Base-by-base conservation (phyloP, 2,888 invertebrate species). In the Monopis laevigella region DNA sequence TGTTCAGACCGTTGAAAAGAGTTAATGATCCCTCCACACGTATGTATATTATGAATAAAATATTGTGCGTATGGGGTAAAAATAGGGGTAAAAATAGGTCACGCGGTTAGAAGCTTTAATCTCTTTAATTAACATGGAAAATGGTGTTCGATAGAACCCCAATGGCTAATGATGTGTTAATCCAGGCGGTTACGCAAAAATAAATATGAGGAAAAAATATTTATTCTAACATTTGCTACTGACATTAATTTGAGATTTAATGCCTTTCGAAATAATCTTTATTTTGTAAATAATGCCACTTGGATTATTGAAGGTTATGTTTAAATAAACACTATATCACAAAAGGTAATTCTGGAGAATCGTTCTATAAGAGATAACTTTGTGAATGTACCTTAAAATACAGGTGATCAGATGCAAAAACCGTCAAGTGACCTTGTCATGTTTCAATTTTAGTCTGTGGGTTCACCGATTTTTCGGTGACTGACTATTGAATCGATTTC, bases 61-160 rank as follows among this genome's bases (percentile, higher is more conserved):
- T 36, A 36, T 36, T 36, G 36, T 17, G 21, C 44, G 36, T 51
- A 45, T 47, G 55, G 71, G 74, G 71, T 64, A 60, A 55, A 77
- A 78, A 63, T 74, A 69, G 55, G 71, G 74, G 71, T 63, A 60
- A 54, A 77, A 78, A 63, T 75, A 70, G 77, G 77, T 75, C 75
- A 75, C 66, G 69, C 65, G 64, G 50, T 11, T 36, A 34, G 14
- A 21, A 13, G 56, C 61, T 65, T 58, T 73, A 74, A 74, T 73
- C 71, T 71, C 66, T 67, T 72, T 77, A 78, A 78, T 78, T 75
- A 74, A 72, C 72, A 70, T 64, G 65, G 65, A 38, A 43, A 62
- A 64, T 62, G 67, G 63, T 67, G 67, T 70, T 74, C 69, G 69
- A 73, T 74, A 70, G 52, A 55, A 54, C 65, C 66, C 61, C 58